These are phyloP conservation scores for Silurus aristotelis DNA, from an alignment of 2,797 vertebrate species.

Conservation along the genomic window DNA sequence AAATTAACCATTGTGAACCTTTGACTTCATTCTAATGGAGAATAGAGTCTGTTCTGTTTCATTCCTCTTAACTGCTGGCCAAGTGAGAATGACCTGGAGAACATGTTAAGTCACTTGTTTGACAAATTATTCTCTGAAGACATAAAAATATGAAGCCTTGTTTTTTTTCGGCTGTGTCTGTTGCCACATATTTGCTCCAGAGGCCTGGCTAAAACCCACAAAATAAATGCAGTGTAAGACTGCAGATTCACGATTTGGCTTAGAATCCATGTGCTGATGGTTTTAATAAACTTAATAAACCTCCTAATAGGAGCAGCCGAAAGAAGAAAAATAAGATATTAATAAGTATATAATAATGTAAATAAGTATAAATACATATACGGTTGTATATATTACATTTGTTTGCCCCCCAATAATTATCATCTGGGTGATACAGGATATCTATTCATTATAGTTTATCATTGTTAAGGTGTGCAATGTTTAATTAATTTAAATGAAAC, in stretches of 20 bases:
- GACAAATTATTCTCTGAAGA: not conserved
- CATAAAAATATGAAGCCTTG: not conserved
- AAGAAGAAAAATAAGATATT: too few species aligned
- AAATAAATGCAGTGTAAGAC: not conserved
- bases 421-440: too few species aligned
- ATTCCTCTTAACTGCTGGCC: not conserved
- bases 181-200: not conserved
- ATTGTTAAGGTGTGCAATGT: too few species aligned
- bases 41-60: not conserved
- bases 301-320: too few species aligned
- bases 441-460: too few species aligned
- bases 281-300: too few species aligned
- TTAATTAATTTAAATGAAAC: too few species aligned
- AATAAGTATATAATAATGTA: too few species aligned
- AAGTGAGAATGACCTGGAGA: not conserved
- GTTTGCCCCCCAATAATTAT: too few species aligned
- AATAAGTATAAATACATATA: too few species aligned
- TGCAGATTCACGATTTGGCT: not conserved
- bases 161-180: not conserved
- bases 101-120: not conserved
- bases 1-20: not conserved
- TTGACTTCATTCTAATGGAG: not conserved
- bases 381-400: too few species aligned
- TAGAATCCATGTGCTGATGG: not conserved
- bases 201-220: not conserved